A percentile compares a stretch with the other conserved stretches of the same genome.
phyloP scores from a whole-genome alignment of 2,797 vertebrate genomes.

The Arctocebus calabarensis region DNA sequence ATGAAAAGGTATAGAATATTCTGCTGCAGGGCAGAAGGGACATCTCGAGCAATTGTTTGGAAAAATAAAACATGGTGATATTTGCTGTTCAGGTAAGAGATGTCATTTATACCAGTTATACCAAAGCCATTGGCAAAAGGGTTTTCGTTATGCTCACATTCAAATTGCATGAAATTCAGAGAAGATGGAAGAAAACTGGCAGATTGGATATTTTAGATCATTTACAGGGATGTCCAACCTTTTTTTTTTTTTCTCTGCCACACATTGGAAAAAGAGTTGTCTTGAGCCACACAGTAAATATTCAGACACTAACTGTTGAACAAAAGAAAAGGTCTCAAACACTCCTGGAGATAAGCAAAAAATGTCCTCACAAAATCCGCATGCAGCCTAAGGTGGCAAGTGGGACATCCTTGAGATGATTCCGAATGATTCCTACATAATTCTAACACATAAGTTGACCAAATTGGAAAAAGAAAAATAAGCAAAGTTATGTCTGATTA shows the following conservation, averaged over 20 bases:
- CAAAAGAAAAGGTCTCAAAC: too few species aligned
- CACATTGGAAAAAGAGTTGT: too few species aligned
- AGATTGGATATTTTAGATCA: background rate
- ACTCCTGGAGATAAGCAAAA: too few species aligned
- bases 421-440: background rate
- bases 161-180: background rate
- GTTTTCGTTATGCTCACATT: background rate
- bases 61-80: conserved; percentile 1
- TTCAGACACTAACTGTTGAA: too few species aligned
- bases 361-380: too few species aligned
- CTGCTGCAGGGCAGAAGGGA: background rate
- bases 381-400: too few species aligned
- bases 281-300: too few species aligned
- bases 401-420: background rate
- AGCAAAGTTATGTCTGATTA: background rate
- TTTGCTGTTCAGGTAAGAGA: background rate
- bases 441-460: background rate
- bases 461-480: background rate
- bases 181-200: background rate
- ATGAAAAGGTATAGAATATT: background rate
- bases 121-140: background rate
- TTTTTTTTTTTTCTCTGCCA: too few species aligned
- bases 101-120: background rate
- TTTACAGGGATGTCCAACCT: background rate
- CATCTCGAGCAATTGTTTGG: background rate